Evolutionary conservation across 1,140 invertebrate species (phyloP).

Genomic region (Pseudomyrmex sp.): DNA sequence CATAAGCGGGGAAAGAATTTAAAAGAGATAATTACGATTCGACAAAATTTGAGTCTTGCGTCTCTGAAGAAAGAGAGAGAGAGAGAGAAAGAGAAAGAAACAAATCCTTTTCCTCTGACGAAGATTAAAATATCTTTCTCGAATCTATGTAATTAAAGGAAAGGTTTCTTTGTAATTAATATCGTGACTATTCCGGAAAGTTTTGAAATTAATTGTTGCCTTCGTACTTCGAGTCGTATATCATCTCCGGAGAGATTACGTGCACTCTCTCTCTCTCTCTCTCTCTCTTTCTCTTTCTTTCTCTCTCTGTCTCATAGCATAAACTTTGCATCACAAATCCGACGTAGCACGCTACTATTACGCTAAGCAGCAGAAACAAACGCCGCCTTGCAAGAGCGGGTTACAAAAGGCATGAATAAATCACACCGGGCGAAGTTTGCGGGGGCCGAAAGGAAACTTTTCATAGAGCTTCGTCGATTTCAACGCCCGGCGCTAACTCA

Average conservation of each 20-base stretch:
- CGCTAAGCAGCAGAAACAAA: constrained; percentile 49
- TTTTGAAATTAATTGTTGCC: constrained; percentile 41
- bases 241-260: constrained; percentile 21
- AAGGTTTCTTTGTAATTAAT: constrained; percentile 17
- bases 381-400: constrained; percentile 33
- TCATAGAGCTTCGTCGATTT: constrained; percentile 65
- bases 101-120: background rate
- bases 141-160: constrained; percentile 13
- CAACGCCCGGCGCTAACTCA: constrained; percentile 59
- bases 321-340: constrained; percentile 51
- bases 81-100: background rate
- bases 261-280: background rate
- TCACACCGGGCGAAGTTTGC: constrained; percentile 48
- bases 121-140: background rate
- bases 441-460: constrained; percentile 61
- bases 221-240: background rate
- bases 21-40: constrained; percentile 34
- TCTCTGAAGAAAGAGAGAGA: too few relatives aligned
- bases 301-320: background rate
- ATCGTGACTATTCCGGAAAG: constrained; percentile 6
- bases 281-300: too few relatives aligned
- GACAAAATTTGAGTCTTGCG: background rate
- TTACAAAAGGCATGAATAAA: constrained; percentile 59
- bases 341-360: constrained; percentile 24
- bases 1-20: background rate